Evolutionary conservation across 2,797 vertebrate species (phyloP).

Genomic region (Xenentodon cancila): DNA sequence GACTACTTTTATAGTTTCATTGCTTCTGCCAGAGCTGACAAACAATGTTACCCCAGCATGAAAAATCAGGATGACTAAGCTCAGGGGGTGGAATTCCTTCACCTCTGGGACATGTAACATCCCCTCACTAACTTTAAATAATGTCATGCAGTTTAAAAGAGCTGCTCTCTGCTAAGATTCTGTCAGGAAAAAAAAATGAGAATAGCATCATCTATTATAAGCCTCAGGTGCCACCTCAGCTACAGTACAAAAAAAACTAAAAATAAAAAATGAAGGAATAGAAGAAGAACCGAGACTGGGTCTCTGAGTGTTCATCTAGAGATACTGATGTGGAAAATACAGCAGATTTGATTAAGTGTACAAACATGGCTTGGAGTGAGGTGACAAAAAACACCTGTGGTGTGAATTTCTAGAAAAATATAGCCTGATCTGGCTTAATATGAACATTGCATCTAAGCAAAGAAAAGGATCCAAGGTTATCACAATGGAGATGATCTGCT

Average conservation of each 20-base stretch:
- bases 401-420: not conserved
- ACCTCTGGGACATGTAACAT: slow-evolving; percentile 43
- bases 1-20: slow-evolving; percentile 26
- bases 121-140: slow-evolving; percentile 28
- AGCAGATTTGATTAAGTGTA: slow-evolving; percentile 60
- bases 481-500: no score
- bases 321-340: slow-evolving; percentile 59
- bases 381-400: slow-evolving; percentile 37
- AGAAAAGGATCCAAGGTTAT: no score
- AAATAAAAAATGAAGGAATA: slow-evolving; percentile 20
- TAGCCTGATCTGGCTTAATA: not conserved
- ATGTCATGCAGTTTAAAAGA: slow-evolving; percentile 3
- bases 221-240: slow-evolving; percentile 21
- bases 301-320: slow-evolving; percentile 42
- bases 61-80: slow-evolving; percentile 44
- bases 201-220: slow-evolving; percentile 22
- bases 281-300: slow-evolving; percentile 27
- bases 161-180: slow-evolving; percentile 19
- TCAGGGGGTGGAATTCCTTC: slow-evolving; percentile 50
- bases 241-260: slow-evolving; percentile 19
- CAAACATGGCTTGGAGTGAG: slow-evolving; percentile 44
- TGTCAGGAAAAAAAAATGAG: slow-evolving; percentile 7
- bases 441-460: no score
- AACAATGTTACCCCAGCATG: slow-evolving; percentile 18
- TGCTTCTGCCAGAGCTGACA: slow-evolving; percentile 28